Evolutionary conservation across 2,113 vertebrate genomes (phyloP).

Genomic region (Cyphomyrus discorhynchus): DNA sequence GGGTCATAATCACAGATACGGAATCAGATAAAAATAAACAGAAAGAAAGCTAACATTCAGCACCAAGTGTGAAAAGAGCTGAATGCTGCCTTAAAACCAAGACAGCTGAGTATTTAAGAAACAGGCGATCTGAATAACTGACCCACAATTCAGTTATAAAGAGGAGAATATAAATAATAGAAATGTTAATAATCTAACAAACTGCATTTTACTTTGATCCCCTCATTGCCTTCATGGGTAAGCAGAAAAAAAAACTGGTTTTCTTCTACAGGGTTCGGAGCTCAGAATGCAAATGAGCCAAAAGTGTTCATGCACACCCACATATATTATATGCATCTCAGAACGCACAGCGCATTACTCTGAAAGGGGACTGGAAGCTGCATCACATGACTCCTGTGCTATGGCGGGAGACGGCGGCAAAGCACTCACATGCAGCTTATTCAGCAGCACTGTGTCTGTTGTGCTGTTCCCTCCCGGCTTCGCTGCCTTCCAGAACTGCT

Average conservation of each 20-base stretch:
- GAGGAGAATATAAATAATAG: background rate
- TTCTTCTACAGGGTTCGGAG: background rate
- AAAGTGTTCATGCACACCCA: background rate
- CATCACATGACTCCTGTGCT: background rate
- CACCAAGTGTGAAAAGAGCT: background rate
- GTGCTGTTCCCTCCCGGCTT: conserved; percentile 89
- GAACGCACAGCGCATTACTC: background rate
- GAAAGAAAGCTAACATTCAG: background rate
- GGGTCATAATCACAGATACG: background rate
- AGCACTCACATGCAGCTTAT: conserved; percentile 86
- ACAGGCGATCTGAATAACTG: background rate
- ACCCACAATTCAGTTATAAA: background rate
- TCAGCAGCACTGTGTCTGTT: conserved; percentile 86
- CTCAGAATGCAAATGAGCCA: background rate
- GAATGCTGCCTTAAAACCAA: background rate
- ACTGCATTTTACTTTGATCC: background rate
- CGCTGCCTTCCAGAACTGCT: conserved; percentile 99
- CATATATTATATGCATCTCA: background rate
- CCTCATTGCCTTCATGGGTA: background rate
- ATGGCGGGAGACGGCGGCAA: background rate
- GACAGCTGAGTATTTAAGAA: background rate
- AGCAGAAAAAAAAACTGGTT: background rate
- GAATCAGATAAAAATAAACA: background rate
- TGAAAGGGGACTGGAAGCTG: background rate
- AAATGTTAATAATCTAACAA: background rate